phyloP scores from a whole-genome alignment of 2,888 invertebrate species.

The Agrotis segetum region DNA sequence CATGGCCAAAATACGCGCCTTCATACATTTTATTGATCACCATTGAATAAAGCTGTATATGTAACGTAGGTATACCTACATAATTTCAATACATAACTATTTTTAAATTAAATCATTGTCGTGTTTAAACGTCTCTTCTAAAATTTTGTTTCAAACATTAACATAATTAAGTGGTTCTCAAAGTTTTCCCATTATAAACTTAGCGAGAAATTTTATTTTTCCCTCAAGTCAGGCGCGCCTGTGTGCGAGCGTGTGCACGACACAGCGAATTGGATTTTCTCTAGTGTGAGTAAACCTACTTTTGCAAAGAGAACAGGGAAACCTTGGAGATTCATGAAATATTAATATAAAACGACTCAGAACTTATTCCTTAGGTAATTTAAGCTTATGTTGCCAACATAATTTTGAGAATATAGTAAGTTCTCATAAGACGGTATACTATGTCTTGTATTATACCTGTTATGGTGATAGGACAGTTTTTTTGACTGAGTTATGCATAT shows the following conservation, averaged over 20 bases:
- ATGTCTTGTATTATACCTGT: conserved; percentile 15
- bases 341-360: conserved; percentile 85
- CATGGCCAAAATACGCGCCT: no score
- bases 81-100: conserved; percentile 59
- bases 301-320: conserved; percentile 88
- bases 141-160: conserved; percentile 91
- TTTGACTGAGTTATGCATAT: neutral
- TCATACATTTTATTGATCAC: neutral
- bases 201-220: conserved; percentile 91
- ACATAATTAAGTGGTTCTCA: conserved; percentile 91
- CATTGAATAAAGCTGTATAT: neutral
- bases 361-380: conserved; percentile 82
- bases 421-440: conserved; percentile 21
- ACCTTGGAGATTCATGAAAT: conserved; percentile 88
- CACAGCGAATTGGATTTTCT: conserved; percentile 90
- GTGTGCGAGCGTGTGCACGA: conserved; percentile 88
- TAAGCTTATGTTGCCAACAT: conserved; percentile 75
- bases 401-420: conserved; percentile 64
- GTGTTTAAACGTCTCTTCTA: conserved; percentile 89
- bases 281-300: conserved; percentile 90
- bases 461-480: neutral
- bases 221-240: conserved; percentile 88
- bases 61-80: conserved; percentile 1
- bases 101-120: conserved; percentile 87
- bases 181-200: conserved; percentile 92